Percentiles rank a stretch among this genome's conserved stretches.
phyloP scores from a whole-genome alignment of 2,888 invertebrate genomes.

The Melipona bicolor region DNA sequence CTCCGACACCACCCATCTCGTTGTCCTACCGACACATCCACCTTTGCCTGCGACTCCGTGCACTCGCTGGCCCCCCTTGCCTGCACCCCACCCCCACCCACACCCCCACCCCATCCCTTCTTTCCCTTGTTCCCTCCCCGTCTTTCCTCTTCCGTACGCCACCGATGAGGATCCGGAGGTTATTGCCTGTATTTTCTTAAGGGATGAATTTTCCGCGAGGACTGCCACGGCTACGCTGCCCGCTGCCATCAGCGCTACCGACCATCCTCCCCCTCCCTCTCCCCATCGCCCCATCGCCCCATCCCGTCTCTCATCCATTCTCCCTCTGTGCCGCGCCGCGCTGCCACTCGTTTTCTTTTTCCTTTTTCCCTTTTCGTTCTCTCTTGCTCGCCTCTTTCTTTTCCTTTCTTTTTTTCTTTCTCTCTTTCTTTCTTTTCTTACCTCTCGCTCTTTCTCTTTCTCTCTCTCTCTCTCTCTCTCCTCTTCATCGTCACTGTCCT shows the following conservation, averaged over 20 bases:
- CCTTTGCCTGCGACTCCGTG: conserved; percentile 65
- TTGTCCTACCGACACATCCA: conserved; percentile 65
- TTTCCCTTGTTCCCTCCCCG: conserved; percentile 4
- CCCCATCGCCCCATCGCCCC: not conserved
- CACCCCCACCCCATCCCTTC: not conserved
- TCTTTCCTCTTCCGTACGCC: conserved; percentile 41
- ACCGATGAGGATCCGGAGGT: conserved; percentile 78
- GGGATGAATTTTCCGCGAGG: conserved; percentile 71
- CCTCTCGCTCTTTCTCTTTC: not conserved
- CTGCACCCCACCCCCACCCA: not conserved
- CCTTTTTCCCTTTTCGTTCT: not conserved
- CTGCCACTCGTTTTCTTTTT: not conserved
- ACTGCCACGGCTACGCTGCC: conserved; percentile 53
- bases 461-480: not conserved
- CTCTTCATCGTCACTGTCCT: not conserved
- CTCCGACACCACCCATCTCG: conserved; percentile 52
- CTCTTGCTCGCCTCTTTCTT: not conserved
- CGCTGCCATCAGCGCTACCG: conserved; percentile 43
- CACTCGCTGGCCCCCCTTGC: not conserved
- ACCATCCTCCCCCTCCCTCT: not conserved
- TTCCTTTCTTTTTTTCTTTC: not conserved
- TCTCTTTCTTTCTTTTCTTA: not conserved
- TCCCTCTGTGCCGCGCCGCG: not conserved
- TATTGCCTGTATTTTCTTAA: conserved; percentile 83
- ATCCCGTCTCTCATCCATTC: not conserved